These are phyloP conservation scores for Phrynocephalus forsythii DNA, from an alignment of 2,797 vertebrate species.

Conservation along the genomic window DNA sequence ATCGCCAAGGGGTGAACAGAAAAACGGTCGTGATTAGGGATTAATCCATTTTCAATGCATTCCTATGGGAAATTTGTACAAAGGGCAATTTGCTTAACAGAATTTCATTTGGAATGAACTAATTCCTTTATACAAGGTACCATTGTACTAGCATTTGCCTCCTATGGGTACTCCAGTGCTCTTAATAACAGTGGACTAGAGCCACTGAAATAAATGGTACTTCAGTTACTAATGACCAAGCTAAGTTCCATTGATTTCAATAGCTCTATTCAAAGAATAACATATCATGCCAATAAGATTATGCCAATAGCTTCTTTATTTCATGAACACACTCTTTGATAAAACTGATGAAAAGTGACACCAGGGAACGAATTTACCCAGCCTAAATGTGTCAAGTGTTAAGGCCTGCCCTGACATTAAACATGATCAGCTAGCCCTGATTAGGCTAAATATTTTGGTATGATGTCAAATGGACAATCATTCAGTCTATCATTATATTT, in stretches of 20 bases:
- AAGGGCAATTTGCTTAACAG: no score
- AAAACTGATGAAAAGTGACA: neutral
- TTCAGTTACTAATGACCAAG: neutral
- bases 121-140: no score
- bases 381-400: neutral
- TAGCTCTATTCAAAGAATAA: neutral
- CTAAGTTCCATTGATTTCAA: neutral
- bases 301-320: neutral
- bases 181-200: neutral
- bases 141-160: slow-evolving; percentile 6
- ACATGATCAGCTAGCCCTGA: neutral
- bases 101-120: no score
- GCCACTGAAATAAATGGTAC: neutral
- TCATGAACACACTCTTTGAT: neutral
- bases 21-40: no score
- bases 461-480: neutral
- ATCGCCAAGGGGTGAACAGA: no score
- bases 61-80: no score
- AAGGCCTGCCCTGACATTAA: neutral
- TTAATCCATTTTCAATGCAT: no score
- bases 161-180: slow-evolving; percentile 11
- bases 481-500: slow-evolving; percentile 18
- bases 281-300: neutral
- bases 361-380: slow-evolving; percentile 16
- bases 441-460: slow-evolving; percentile 10